phyloP scores from a whole-genome alignment of 2,888 invertebrate genomes.

The Morpho achilles region DNA sequence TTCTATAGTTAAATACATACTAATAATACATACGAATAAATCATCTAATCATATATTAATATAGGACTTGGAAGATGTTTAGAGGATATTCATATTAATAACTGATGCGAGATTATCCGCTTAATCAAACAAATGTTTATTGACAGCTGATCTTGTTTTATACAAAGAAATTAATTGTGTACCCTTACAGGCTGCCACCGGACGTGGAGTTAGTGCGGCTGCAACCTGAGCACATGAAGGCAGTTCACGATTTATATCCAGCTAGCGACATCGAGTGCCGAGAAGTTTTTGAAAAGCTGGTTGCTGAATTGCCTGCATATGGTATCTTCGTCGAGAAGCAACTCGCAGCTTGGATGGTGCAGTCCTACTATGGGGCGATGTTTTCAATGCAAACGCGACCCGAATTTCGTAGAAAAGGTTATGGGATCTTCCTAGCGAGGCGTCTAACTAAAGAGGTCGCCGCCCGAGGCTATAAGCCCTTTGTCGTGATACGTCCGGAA shows the following conservation, averaged over 20 bases:
- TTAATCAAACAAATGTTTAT: not conserved
- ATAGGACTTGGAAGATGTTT: too few relatives aligned
- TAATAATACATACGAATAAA: too few relatives aligned
- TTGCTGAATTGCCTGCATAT: constrained; percentile 87
- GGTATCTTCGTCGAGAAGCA: constrained; percentile 88
- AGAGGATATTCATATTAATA: too few relatives aligned
- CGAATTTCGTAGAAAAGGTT: constrained; percentile 85
- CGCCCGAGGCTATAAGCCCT: constrained; percentile 88
- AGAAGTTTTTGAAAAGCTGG: constrained; percentile 89
- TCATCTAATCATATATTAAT: too few relatives aligned
- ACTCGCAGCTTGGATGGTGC: constrained; percentile 94
- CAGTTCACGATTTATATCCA: constrained; percentile 91
- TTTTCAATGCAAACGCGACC: constrained; percentile 94
- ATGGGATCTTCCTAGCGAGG: constrained; percentile 86
- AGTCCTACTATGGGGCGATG: constrained; percentile 94
- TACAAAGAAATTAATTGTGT: not conserved
- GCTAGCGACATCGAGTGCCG: constrained; percentile 93
- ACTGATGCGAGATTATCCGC: too few relatives aligned
- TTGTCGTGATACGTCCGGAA: constrained; percentile 91
- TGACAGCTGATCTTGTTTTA: too few relatives aligned
- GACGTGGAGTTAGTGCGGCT: constrained; percentile 88
- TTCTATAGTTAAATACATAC: too few relatives aligned
- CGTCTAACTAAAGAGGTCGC: constrained; percentile 82
- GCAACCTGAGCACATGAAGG: constrained; percentile 87
- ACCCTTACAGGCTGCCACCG: constrained; percentile 71